phyloP scores from a whole-genome alignment of 2,888 invertebrate genomes.

The Hemicrepidius hirtus region DNA sequence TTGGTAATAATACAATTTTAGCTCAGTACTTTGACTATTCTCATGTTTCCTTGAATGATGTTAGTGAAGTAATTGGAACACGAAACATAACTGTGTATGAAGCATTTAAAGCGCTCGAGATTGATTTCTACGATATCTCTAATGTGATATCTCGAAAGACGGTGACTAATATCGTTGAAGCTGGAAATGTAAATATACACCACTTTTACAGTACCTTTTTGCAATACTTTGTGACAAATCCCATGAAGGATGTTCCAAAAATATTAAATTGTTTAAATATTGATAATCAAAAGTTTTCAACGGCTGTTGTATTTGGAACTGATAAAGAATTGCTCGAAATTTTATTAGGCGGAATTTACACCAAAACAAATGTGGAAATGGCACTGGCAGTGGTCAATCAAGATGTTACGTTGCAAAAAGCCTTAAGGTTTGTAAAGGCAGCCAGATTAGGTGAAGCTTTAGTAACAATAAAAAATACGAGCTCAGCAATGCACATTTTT shows the following conservation, averaged over 20 bases:
- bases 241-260: constrained; percentile 36
- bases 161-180: constrained; percentile 12
- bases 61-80: constrained; percentile 38
- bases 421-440: constrained; percentile 32
- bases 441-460: constrained; percentile 34
- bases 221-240: constrained; percentile 41
- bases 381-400: constrained; percentile 37
- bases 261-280: constrained; percentile 43
- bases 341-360: constrained; percentile 41
- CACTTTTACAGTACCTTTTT: constrained; percentile 38
- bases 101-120: constrained; percentile 36
- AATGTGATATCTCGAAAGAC: not conserved
- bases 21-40: constrained; percentile 42
- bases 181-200: not conserved
- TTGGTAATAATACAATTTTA: constrained; percentile 36
- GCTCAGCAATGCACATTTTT: not conserved
- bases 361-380: constrained; percentile 29
- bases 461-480: not conserved
- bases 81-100: constrained; percentile 37
- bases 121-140: constrained; percentile 32
- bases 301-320: constrained; percentile 46
- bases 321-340: constrained; percentile 46
- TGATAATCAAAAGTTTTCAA: constrained; percentile 37
- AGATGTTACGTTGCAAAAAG: constrained; percentile 35
- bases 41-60: constrained; percentile 39